These are phyloP conservation scores for Indicator indicator DNA, from an alignment of 2,113 vertebrate genomes.

Conservation along the genomic window DNA sequence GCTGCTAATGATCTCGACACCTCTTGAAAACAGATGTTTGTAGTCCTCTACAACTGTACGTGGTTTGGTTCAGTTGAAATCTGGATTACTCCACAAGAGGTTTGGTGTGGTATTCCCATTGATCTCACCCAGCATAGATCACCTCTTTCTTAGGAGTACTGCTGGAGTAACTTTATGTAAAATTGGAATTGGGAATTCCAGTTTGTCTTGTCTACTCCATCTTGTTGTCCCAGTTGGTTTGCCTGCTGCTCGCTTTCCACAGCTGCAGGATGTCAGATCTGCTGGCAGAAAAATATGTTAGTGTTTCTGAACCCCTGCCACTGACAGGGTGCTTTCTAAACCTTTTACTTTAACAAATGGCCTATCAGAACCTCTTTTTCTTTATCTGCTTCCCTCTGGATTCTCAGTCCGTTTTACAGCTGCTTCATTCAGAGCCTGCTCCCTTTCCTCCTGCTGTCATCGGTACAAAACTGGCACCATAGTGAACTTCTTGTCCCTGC, in stretches of 20 bases:
- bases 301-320: neutral
- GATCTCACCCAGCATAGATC: neutral
- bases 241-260: neutral
- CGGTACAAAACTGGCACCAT: neutral
- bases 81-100: neutral
- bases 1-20: conserved; percentile 49
- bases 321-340: neutral
- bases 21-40: conserved; percentile 34
- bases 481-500: neutral
- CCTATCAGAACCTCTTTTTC: neutral
- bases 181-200: neutral
- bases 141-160: neutral
- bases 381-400: neutral
- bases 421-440: neutral
- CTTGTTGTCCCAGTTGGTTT: neutral
- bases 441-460: neutral
- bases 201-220: neutral
- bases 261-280: neutral
- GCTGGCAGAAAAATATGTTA: neutral
- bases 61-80: neutral
- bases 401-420: neutral
- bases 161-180: neutral
- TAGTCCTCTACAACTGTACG: neutral
- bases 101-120: neutral
- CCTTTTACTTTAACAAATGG: neutral